Evolutionary conservation across 2,113 vertebrate genomes (phyloP), one percentile per base, ranked within the genome.

Genomic region (Mesocricetus auratus): DNA sequence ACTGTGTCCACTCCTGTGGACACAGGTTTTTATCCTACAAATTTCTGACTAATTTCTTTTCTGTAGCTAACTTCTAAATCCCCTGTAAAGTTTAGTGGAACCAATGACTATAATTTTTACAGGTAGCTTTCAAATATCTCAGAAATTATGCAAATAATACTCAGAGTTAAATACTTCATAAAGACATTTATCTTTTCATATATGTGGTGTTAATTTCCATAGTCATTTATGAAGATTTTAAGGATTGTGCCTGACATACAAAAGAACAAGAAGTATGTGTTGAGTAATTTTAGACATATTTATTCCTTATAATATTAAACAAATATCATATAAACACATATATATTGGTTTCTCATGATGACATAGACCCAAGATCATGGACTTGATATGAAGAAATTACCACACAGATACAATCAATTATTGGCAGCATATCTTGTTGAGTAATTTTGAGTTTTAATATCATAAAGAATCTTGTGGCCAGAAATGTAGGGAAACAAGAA

Each of bases 391-490:
- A 92, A 13, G 11, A n/a, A 79, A 24, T 3, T 47, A 69, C 31
- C 16, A 29, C 45, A 24, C 19, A 94, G 62, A 60, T 66, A 66
- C 15, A 86, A 87, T 82, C 66, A 64, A 92, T 62, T 39, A 71
- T 26, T 77, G 9, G 50, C 7, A 94, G 24, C 47, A 82, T 53
- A 83, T 71, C 89, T 42, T 39, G 75, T 73, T 29, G 45, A 58
- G 1, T 2, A 58, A 39, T 68, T 95, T 71, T 83, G 10, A 22
- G 5, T 60, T 90, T 85, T 60, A 78, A 73, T 19, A 79, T 66
- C 39, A 93, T 47, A 88, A 66, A 87, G 31, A 82, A 92, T 90
- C 66, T 66, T 97, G 90, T 0, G 56, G 71, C 64, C 36, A 88
- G 58, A 94, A 97, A 47, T 71, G 42, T 24, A 79, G 50, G 31